Evolutionary conservation across 2,113 vertebrate genomes (phyloP), one percentile per base, ranked within the genome.

Genomic region (Daphoenositta chrysoptera): DNA sequence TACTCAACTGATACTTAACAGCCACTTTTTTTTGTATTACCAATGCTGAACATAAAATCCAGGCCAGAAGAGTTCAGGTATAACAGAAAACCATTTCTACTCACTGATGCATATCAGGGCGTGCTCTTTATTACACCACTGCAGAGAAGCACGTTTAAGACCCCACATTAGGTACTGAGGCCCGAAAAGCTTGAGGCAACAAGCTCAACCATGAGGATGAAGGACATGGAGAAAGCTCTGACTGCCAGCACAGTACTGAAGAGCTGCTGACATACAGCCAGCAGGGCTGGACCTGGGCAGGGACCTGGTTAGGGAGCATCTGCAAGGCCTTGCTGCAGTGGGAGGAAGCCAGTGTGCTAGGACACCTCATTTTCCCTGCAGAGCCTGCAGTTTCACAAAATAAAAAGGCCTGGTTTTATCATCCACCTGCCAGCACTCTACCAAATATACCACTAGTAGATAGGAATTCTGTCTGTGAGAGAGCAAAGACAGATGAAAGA

Each of bases 241-340:
- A 58, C 13, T 3, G 6, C 24, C 2, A 2, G 37, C 72, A 64
- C 20, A 54, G 12, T 0, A 3, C 19, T 2, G 1, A 39, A 30
- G 24, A 65, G 65, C 50, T 69, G 31, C 6, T 6, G 0, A 27
- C 2, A 6, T 7, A 16, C 48, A 58, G 47, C 23, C 57, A 75
- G 22, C 2, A 1, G 1, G 42, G 17, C 50, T 68, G 63, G 72
- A 79, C 23, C n/a, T n/a, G 28, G 35, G 35, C 60, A 85, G 45
- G n/a, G 47, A 39, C 35, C 45, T 27, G 22, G 31, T 9, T 11
- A 53, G 10, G 18, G 24, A 58, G 44, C 35, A 40, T 45, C 21
- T 56, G 82, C 70, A 73, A 75, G 51, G 51, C 37, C 64, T 13
- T 71, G 47, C 57, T 83, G 61, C 71, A 71, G 39, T n/a, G 28